Conservation (phyloP, 2,113 vertebrate species). For the Indri indri region DNA sequence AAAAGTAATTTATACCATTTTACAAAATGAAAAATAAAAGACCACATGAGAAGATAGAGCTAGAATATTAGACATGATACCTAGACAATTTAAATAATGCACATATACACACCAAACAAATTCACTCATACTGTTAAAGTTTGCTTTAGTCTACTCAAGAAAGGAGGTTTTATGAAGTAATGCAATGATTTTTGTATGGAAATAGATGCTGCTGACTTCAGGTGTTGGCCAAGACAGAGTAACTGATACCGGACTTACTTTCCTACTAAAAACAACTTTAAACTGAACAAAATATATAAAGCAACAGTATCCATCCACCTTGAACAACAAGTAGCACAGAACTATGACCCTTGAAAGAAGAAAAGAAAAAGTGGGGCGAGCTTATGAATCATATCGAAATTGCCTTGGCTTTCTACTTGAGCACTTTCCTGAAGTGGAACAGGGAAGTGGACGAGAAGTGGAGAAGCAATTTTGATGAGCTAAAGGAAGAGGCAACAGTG, state of each 20-base stretch:
- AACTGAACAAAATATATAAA: not conserved
- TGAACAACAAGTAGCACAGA: not conserved
- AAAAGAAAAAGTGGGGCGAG: not conserved
- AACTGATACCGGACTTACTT: not conserved
- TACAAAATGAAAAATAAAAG: not conserved
- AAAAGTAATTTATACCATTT: not conserved
- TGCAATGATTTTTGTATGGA: not conserved
- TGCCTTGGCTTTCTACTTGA: not conserved
- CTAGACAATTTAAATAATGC: not conserved
- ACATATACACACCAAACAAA: not conserved
- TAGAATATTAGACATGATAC: not conserved
- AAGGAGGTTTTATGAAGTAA: not conserved
- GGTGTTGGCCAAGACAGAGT: not conserved
- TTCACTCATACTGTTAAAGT: not conserved
- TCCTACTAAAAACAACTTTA: not conserved
- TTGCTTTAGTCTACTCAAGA: not conserved
- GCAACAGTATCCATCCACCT: not conserved
- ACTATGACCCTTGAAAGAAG: not conserved
- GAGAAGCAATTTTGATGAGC: not conserved
- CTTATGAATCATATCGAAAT: not conserved
- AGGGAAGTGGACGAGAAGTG: not conserved
- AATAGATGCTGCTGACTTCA: not conserved
- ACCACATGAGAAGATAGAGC: not conserved
- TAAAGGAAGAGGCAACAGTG: not conserved
- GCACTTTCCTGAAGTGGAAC: not conserved